A percentile compares a stretch with the other conserved stretches of the same genome.
These are phyloP conservation scores for Micrasema minimum DNA, from an alignment of 1,140 invertebrate species.

Conservation along the genomic window DNA sequence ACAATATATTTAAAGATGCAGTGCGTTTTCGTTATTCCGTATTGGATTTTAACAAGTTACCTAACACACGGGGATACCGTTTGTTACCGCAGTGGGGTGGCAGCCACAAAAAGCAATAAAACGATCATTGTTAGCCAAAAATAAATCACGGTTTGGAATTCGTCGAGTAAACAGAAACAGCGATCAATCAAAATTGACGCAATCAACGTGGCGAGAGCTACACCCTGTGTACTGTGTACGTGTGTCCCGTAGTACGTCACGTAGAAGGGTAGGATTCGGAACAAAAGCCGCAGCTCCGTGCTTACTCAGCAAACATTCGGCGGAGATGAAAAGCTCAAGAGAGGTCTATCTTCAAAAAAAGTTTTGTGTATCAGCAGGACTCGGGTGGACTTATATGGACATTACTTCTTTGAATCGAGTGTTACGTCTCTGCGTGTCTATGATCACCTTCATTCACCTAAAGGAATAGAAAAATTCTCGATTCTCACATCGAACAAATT, in stretches of 20 bases:
- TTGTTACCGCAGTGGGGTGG: neutral
- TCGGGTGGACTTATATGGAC: constrained; percentile 1
- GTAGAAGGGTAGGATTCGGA: constrained; percentile 20
- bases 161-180: constrained; percentile 14
- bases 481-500: no score
- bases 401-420: constrained; percentile 7
- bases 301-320: constrained; percentile 24
- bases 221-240: neutral
- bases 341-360: constrained; percentile 11
- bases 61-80: no score
- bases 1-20: no score
- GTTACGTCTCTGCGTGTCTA: constrained; percentile 4
- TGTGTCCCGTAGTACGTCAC: constrained; percentile 9
- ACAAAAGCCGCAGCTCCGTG: constrained; percentile 28
- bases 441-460: constrained; percentile 9
- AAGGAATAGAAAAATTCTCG: neutral
- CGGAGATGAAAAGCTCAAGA: constrained; percentile 13
- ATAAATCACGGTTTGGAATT: constrained; percentile 29
- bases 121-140: constrained; percentile 16
- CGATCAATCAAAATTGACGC: constrained; percentile 27
- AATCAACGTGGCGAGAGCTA: constrained; percentile 11
- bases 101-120: constrained; percentile 3
- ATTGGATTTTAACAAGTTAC: no score
- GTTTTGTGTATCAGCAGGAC: constrained; percentile 9
- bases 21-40: no score